phyloP scores from a whole-genome alignment of 2,113 vertebrate species.

The Epinephelus fuscoguttatus region DNA sequence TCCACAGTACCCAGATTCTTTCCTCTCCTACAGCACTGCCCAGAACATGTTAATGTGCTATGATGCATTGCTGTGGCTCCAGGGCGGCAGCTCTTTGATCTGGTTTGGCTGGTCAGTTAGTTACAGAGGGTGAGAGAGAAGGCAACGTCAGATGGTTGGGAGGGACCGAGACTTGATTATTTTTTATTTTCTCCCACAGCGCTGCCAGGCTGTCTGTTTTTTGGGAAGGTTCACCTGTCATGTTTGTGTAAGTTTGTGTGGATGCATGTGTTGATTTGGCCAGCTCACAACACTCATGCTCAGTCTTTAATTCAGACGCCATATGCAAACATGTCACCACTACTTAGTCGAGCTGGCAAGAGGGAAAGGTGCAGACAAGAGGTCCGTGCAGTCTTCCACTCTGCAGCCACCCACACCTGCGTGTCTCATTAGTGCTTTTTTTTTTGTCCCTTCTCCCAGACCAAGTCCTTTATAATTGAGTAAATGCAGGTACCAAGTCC shows the following conservation, averaged over 20 bases:
- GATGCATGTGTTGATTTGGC: conserved; percentile 3
- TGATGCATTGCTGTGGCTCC: conserved; percentile 41
- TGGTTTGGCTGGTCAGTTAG: conserved; percentile 38
- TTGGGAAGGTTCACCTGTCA: conserved; percentile 23
- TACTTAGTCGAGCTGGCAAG: not conserved
- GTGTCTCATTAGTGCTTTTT: not conserved
- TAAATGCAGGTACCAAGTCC: not conserved
- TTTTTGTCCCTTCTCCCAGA: conserved; percentile 11
- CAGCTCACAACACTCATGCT: not conserved
- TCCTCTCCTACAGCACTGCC: not conserved
- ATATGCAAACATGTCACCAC: not conserved
- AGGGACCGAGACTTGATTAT: conserved; percentile 17
- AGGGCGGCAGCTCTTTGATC: conserved; percentile 41
- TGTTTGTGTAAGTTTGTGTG: conserved; percentile 3
- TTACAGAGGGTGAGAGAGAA: conserved; percentile 17
- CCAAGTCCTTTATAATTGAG: not conserved
- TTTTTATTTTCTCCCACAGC: conserved; percentile 15
- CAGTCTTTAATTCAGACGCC: not conserved
- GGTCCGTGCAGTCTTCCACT: not conserved
- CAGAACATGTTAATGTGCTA: conserved; percentile 21
- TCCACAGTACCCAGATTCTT: conserved; percentile 5
- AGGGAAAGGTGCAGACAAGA: not conserved
- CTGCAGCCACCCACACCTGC: not conserved
- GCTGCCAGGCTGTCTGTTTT: not conserved
- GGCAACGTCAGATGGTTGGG: conserved; percentile 24